Evolutionary conservation across 2,113 vertebrate genomes (phyloP), one percentile per base, ranked within the genome.

Genomic region (Chrysemys picta): DNA sequence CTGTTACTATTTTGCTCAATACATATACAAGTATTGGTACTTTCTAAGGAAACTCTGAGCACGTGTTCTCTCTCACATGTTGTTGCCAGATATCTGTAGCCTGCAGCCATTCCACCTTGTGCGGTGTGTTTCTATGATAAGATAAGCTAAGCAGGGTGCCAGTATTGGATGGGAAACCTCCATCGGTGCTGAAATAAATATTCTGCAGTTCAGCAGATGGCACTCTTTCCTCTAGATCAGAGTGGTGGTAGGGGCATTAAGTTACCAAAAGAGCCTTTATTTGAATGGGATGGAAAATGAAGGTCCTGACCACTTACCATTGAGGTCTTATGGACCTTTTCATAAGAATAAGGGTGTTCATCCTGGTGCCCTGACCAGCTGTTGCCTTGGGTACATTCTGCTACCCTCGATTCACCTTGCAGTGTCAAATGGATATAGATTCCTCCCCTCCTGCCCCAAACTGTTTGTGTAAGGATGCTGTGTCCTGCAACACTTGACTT

Each of bases 11-110:
- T 38, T 94, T 94, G 76, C 52, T 93, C 91, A 86, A 5, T 90
- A 93, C 80, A 87, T 45, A n/a, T 17, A 91, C 82, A 53, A 76
- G 93, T 88, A 90, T 94, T 96, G 94, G 86, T 82, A 21, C 56
- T 96, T 88, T 31, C 54, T 17, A 84, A 82, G 79, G 29, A 85
- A 47, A 76, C 88, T 75, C 50, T 53, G 72, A 45, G 82, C 53
- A 5, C 3, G 3, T 6, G 6, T 92, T 86, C 80, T 49, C 88
- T 75, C 38, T 45, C 11, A 84, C 93, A 79, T 25, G 76, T 65
- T 1, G 14, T 80, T 45, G n/a, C 62, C 35, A n/a, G 5, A 13
- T 22, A 42, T 42, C 22, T 42, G 80, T 54, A 42, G 31, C 2
- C 0, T 87, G 24, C 45, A 27, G 42, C 27, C 76, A 27, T 49